Evolutionary conservation across 2,113 vertebrate genomes (phyloP).

Genomic region (Sylvietta virens): DNA sequence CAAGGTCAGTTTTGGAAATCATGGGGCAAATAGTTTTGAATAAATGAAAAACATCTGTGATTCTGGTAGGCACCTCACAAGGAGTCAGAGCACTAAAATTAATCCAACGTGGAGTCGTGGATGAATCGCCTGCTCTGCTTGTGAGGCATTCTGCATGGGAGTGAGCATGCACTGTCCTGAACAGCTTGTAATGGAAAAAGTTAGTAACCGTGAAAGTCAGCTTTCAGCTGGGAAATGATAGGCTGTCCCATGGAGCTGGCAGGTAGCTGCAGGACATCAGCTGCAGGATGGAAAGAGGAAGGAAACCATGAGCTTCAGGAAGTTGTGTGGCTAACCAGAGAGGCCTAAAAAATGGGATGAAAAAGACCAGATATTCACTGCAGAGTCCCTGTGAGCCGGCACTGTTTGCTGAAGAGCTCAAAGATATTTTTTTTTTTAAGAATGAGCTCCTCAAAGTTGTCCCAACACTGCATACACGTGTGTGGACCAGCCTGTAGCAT

Average conservation of each 20-base stretch:
- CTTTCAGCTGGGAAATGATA: background rate
- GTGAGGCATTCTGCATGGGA: background rate
- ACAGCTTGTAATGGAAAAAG: background rate
- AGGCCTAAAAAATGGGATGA: background rate
- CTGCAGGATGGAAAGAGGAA: background rate
- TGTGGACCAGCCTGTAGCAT: background rate
- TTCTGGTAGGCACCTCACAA: background rate
- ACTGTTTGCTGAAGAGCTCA: background rate
- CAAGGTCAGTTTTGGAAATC: background rate
- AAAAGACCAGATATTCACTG: background rate
- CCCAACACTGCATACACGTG: rapidly evolving
- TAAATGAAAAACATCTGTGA: background rate
- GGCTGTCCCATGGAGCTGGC: background rate
- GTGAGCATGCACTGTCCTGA: background rate
- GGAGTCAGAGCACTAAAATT: background rate
- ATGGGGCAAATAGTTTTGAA: background rate
- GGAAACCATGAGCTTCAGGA: background rate
- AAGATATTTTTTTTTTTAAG: background rate
- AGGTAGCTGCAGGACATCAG: background rate
- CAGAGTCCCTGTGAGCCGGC: background rate
- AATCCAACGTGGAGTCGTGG: background rate
- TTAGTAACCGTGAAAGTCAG: background rate
- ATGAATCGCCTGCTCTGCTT: background rate
- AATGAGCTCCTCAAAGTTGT: background rate
- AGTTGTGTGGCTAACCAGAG: background rate